Evolutionary conservation across 2,113 vertebrate species (phyloP).

Genomic region (Rattus norvegicus): GRCr8 NC_086019.1:21909501-21910000

Average conservation of each 20-base stretch:
- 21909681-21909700: neutral
- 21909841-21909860: neutral
- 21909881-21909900: neutral
- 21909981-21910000: neutral
- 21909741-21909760: neutral
- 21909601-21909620: no score
- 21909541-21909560: no score
- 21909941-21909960: neutral
- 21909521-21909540: no score
- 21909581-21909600: no score
- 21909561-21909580: no score
- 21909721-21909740: neutral
- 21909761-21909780: neutral
- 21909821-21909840: neutral
- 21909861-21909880: neutral
- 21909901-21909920: neutral
- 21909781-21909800: neutral
- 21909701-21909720: neutral
- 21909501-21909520: no score
- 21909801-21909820: neutral
- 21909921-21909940: neutral
- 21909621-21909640: no score
- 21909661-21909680: neutral
- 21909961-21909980: neutral
- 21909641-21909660: neutral